Percentiles rank a stretch among this genome's conserved stretches.
Conservation (phyloP, 2,888 invertebrate genomes). For the Glomeris marginata region DNA sequence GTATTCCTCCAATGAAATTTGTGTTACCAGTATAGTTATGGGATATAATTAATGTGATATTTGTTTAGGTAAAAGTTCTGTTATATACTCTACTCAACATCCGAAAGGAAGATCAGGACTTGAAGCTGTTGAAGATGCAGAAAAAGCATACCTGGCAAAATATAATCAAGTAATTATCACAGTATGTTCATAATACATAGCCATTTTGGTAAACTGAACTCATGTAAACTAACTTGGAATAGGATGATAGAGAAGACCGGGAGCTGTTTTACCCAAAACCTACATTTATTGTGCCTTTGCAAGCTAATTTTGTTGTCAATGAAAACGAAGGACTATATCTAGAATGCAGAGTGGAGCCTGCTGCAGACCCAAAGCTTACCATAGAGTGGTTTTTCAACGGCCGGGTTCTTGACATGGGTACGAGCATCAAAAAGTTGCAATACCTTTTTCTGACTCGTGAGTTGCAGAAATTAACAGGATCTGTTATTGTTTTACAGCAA, state of each 20-base stretch:
- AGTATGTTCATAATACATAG: not conserved
- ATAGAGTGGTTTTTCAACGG: slow-evolving; percentile 93
- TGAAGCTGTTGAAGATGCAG: slow-evolving; percentile 76
- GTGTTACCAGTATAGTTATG: not conserved
- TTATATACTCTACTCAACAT: slow-evolving; percentile 67
- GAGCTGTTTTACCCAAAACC: slow-evolving; percentile 70
- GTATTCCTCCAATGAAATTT: not conserved
- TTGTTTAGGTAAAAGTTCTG: slow-evolving; percentile 21
- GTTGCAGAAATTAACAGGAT: not conserved
- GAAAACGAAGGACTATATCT: slow-evolving; percentile 78
- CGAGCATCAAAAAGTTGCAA: not conserved
- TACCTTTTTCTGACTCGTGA: no score
- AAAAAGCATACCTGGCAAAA: slow-evolving; percentile 59
- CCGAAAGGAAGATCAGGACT: slow-evolving; percentile 84
- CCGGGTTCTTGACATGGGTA: slow-evolving; percentile 64
- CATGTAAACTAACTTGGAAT: not conserved
- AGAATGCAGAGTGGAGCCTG: slow-evolving; percentile 88
- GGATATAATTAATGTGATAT: not conserved
- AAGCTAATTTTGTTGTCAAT: slow-evolving; percentile 59
- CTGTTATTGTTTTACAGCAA: slow-evolving; percentile 30
- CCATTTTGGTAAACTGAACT: no score
- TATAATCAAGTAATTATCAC: slow-evolving; percentile 32
- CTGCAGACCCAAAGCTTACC: slow-evolving; percentile 74
- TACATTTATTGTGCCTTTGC: slow-evolving; percentile 66
- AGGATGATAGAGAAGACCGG: slow-evolving; percentile 34